Evolutionary conservation across 2,888 invertebrate species (phyloP), one percentile per base, ranked within the genome.

Genomic region (Laspeyria flexula): DNA sequence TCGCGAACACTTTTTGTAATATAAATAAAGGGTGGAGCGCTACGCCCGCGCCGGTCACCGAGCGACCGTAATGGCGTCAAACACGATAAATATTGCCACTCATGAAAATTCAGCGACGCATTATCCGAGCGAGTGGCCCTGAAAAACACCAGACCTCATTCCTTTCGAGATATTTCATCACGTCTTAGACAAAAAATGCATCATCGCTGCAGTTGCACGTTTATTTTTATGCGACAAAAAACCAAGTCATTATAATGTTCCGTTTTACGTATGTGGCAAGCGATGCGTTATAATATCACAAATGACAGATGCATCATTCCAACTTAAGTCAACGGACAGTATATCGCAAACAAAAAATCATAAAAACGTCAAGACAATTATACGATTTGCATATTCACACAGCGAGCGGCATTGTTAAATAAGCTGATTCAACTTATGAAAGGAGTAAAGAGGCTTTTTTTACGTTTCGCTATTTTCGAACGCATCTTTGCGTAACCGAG

Each of bases 251-350:
- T 82, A 79, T 79, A 62, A 71, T 73, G 74, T 77, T 79, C 78
- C 80, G 74, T 78, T 77, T 77, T 64, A 72, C 74, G 75, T 79
- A 84, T 80, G 86, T 78, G 74, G 80, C 77, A 79, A 81, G 79
- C 77, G 72, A 70, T 77, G 79, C 86, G 85, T 83, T 88, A 61
- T 69, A 87, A 88, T 88, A 90, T 85, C 81, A 79, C 49, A 85
- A 85, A 90, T 89, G 90, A 89, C 91, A 91, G 91, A 91, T 90
- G 91, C 85, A 76, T 85, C 88, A 88, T 81, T 79, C 75, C 77
- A 66, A 68, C 61, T 73, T 60, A 61, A 71, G 65, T 71, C 72
- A 65, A 71, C 73, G 67, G 72, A 62, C 70, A 72, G 68, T 75
- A 69, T 25, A 25, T 25, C 25, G 73, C 74, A 68, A 64, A 73